Percentiles rank a stretch among this genome's conserved stretches.
Conservation (phyloP, 2,797 vertebrate species). For the Euphonia xanthogaster region DNA sequence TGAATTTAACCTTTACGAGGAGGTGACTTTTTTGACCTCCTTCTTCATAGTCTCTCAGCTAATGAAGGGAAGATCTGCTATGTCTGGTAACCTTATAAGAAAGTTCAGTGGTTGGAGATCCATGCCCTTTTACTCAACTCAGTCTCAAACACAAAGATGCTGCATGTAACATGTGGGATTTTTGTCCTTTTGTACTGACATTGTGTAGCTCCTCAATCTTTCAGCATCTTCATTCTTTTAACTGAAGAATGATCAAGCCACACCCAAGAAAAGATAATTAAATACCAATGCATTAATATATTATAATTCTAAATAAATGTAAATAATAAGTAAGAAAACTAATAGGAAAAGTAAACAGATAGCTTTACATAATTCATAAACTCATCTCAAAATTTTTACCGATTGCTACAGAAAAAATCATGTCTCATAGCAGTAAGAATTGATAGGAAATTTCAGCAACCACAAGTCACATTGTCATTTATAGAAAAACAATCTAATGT, state of each 20-base stretch:
- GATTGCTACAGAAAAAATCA: background rate
- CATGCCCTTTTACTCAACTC: background rate
- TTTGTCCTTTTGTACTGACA: background rate
- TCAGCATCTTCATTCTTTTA: background rate
- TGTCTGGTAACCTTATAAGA: background rate
- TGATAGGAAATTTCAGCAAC: background rate
- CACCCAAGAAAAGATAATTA: background rate
- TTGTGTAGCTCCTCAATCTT: background rate
- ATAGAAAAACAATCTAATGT: background rate
- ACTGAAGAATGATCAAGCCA: background rate
- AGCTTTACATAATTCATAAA: background rate
- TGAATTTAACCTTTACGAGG: background rate
- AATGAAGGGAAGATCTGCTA: background rate
- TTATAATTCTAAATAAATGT: background rate
- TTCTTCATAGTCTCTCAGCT: background rate
- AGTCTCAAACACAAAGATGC: background rate
- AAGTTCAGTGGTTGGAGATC: background rate
- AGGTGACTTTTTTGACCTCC: background rate
- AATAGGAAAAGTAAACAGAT: background rate
- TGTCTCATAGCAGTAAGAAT: background rate
- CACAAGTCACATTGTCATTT: background rate
- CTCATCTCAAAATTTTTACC: background rate
- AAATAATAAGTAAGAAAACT: background rate
- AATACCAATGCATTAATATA: background rate
- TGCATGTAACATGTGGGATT: fast-evolving